Base-by-base conservation (phyloP, 2,113 vertebrate species). In the Megalops atlanticus region DNA sequence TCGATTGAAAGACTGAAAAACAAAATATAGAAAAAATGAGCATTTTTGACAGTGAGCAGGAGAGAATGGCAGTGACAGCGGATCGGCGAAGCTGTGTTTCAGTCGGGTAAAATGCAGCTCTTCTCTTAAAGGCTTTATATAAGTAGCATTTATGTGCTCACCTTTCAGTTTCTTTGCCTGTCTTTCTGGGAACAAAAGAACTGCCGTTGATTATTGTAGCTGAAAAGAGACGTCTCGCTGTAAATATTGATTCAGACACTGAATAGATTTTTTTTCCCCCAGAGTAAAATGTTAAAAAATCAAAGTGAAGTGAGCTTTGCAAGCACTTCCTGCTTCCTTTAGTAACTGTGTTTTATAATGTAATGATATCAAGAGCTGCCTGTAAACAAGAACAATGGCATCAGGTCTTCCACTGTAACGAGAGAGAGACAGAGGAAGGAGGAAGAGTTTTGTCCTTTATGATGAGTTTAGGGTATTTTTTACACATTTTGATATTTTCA, bases 11-110 rank as follows among this genome's bases (percentile, higher is more conserved):
- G 45, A 39, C 54, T 41, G 76, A 39, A 49, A 43, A 64, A 36
- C 76, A n/a, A n/a, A n/a, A n/a, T 78, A 64, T 52, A 78, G 40
- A 64, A 47, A 52, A 64, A 77, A 58, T 64, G 49, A n/a, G n/a
- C n/a, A n/a, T 58, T 24, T 36, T 77, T 77, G 41, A 16, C 52
- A 21, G 8, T 24, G 33, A n/a, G n/a, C n/a, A n/a, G n/a, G n/a
- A n/a, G n/a, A n/a, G n/a, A n/a, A n/a, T n/a, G n/a, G n/a, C n/a
- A n/a, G n/a, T n/a, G n/a, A n/a, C n/a, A n/a, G n/a, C n/a, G n/a
- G n/a, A n/a, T n/a, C n/a, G n/a, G n/a, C n/a, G n/a, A n/a, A n/a
- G n/a, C n/a, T n/a, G n/a, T n/a, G n/a, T n/a, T n/a, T n/a, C n/a
- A n/a, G n/a, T n/a, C n/a, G n/a, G n/a, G n/a, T 27, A 64, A n/a